Conservation (phyloP, 2,113 vertebrate genomes). For the Mohoua ochrocephala region DNA sequence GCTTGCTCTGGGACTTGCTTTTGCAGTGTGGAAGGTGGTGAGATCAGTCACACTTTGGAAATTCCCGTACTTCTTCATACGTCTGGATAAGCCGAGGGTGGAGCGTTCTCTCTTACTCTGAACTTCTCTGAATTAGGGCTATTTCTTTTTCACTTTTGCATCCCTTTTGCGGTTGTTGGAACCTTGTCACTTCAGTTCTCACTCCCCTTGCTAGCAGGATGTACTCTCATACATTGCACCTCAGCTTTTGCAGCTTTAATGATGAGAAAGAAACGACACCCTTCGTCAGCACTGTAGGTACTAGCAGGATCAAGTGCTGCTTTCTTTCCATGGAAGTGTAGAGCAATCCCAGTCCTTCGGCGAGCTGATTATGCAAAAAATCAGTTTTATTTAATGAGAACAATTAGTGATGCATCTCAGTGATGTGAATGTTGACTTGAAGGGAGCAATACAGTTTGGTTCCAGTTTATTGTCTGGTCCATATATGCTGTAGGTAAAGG, state of each 20-base stretch:
- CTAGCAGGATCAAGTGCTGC: not conserved
- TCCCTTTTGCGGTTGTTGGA: not conserved
- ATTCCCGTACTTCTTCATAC: not conserved
- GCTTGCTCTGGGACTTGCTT: not conserved
- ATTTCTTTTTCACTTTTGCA: not conserved
- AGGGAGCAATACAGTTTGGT: not conserved
- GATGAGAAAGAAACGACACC: not conserved
- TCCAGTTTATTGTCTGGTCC: not conserved
- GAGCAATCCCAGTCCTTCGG: not conserved
- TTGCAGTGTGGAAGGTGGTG: not conserved
- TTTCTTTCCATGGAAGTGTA: not conserved
- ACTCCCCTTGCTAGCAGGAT: not conserved
- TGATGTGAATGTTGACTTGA: not conserved
- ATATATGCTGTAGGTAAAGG: not conserved
- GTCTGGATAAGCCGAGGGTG: not conserved
- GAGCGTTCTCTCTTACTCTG: not conserved
- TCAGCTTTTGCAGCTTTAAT: not conserved
- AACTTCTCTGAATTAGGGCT: not conserved
- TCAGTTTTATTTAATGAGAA: not conserved
- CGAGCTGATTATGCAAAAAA: not conserved
- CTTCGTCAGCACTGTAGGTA: not conserved
- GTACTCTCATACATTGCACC: not conserved
- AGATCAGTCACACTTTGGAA: not conserved
- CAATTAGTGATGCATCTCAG: not conserved
- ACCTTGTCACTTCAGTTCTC: not conserved